Evolutionary conservation across 1,140 invertebrate species (phyloP).

Genomic region (Drosophila sproati): DNA sequence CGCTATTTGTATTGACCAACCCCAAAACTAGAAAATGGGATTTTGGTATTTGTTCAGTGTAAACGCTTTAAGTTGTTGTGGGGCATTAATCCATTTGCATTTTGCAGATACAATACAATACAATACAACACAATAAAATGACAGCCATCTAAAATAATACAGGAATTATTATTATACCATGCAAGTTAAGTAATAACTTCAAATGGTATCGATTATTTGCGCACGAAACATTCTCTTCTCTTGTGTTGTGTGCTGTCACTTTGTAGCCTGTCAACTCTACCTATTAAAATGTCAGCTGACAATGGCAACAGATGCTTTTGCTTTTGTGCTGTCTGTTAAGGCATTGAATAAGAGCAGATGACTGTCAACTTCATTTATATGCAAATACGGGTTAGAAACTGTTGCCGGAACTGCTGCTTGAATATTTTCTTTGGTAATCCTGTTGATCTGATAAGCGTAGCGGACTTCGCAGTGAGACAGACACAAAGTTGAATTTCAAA

Average conservation of each 20-base stretch:
- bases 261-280: constrained; percentile 57
- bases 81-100: constrained; percentile 25
- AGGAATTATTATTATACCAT: constrained; percentile 2
- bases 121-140: constrained; percentile 53
- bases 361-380: constrained; percentile 67
- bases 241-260: constrained; percentile 25
- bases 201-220: background rate
- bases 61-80: constrained; percentile 42
- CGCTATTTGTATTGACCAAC: constrained; percentile 45
- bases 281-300: constrained; percentile 69
- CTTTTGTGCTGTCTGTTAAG: constrained; percentile 19
- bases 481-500: constrained; percentile 17
- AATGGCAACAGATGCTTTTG: constrained; percentile 29
- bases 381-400: constrained; percentile 47
- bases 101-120: background rate
- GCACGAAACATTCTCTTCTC: background rate
- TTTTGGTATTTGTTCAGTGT: constrained; percentile 14
- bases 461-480: constrained; percentile 19
- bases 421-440: background rate
- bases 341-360: constrained; percentile 34
- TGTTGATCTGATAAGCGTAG: background rate
- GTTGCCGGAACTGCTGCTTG: background rate
- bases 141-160: constrained; percentile 68
- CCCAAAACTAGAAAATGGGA: background rate
- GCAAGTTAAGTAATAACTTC: background rate